phyloP scores from a whole-genome alignment of 2,113 vertebrate species.

The Epinephelus lanceolatus region DNA sequence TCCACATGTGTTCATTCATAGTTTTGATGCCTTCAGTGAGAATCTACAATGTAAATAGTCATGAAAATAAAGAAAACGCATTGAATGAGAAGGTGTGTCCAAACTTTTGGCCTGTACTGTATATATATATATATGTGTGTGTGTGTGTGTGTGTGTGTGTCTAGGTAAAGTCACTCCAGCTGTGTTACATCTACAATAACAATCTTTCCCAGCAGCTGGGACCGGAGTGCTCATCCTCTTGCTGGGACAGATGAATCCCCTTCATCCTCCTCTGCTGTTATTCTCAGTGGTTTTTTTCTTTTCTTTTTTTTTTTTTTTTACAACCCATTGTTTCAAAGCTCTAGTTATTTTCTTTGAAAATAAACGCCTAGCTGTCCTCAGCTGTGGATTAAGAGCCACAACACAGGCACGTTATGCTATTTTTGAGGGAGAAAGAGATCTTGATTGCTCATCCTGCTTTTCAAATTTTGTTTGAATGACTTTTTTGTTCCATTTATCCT shows the following conservation, averaged over 20 bases:
- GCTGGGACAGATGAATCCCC: conserved; percentile 51
- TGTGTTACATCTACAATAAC: conserved; percentile 36
- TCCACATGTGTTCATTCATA: no score
- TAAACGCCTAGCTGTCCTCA: conserved; percentile 43
- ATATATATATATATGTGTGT: not conserved
- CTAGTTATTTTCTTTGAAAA: conserved; percentile 74
- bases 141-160: not conserved
- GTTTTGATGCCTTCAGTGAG: no score
- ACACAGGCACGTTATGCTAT: conserved; percentile 32
- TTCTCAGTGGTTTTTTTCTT: conserved; percentile 44
- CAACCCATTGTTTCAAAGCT: conserved; percentile 74
- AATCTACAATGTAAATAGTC: no score
- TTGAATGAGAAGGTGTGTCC: no score
- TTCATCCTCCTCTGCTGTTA: conserved; percentile 64
- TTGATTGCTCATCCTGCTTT: conserved; percentile 35
- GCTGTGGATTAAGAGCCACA: conserved; percentile 54
- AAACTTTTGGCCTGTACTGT: no score
- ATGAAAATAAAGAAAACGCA: no score
- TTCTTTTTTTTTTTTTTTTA: conserved; percentile 27
- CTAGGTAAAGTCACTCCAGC: conserved; percentile 17
- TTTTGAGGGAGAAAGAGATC: conserved; percentile 26
- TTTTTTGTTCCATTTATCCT: conserved; percentile 4
- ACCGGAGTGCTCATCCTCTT: conserved; percentile 58
- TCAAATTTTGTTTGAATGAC: not conserved
- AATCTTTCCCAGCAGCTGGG: conserved; percentile 48